Evolutionary conservation across 1,140 invertebrate genomes (phyloP), one percentile per base, ranked within the genome.

Genomic region (Monochamus saltuarius): DNA sequence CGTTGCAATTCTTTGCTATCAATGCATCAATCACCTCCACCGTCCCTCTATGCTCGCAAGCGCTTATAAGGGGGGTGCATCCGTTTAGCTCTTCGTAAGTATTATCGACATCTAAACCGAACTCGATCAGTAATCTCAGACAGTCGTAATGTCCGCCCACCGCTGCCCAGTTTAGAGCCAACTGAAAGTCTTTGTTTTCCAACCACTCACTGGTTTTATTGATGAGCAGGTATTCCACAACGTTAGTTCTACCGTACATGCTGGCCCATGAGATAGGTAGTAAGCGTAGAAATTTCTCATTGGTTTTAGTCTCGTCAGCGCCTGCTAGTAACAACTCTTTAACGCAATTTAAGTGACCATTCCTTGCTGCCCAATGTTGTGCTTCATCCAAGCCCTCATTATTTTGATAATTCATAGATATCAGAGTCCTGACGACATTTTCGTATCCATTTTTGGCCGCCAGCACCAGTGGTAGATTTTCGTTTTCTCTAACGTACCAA

Each of bases 391-490:
- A 17, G 29, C 29, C 29, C 13, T 29, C 10, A 4, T 47, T 47
- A 1, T 19, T 19, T 47, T 17, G 14, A 22, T 16, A 47, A 7
- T 19, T 19, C 7, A 19, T 47, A 3, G 45, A 13, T 11, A 13
- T 7, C 10, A 47, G 16, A 1, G 6, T 6, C 10, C 29, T 16
- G 7, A 47, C 17, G 10, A 47, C 45, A 11, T 7, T 16, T 11
- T 19, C 16, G 9, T 47, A 22, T 7, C 45, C 17, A 17, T 47
- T 47, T 47, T 47, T 47, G 11, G 16, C 45, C 17, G 45, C 45
- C 45, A 47, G 16, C 7, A 47, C 6, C 13, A 47, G 17, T 17
- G 45, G 45, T 7, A 47, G 14, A 47, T 47, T 47, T 47, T 22
- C 45, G 10, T 47, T 17, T 22, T 19, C 17, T 11, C 29, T 7